Evolutionary conservation across 2,113 vertebrate species (phyloP), one percentile per base, ranked within the genome.

Genomic region (Rhabdomys dilectus): DNA sequence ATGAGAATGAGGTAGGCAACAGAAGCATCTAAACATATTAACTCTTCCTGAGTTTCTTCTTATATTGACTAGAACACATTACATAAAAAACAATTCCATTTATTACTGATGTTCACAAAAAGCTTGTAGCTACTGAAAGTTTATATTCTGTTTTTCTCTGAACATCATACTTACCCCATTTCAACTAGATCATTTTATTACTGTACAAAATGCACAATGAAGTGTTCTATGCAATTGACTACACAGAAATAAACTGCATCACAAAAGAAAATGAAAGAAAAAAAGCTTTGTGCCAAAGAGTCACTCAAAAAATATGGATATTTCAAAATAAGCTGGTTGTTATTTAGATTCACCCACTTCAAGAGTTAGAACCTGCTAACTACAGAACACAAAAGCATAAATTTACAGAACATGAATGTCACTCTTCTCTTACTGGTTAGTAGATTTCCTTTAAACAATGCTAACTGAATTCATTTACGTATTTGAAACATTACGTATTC

Each of bases 81-180:
- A 48, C 8, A 96, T 58, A 36, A 29, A 66, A 96, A 96, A 95
- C 16, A 64, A 96, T 86, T 77, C 16, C 95, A 48, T 70, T 96
- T 89, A 76, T 9, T 95, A 10, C 9, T 89, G 80, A 72, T 90
- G 58, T 86, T 97, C 91, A 97, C 68, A 89, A 85, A 91, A 89
- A 66, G 56, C 91, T 89, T 45, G 42, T 93, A 73, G 45, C 36
- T 96, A 97, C 13, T 34, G 81, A 89, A 96, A 94, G 53, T 87
- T 89, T 12, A 2, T 88, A 76, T 76, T 85, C 88, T 91, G 39
- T 93, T 62, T 89, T 84, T 17, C 66, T 95, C 53, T 81, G 66
- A 21, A 95, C 76, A 96, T 12, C 73, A 84, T 98, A 98, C 98
- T 98, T 98, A 98, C 98, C 97, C 97, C 97, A 93, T 95, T 96